Conservation (phyloP, 1,140 invertebrate genomes). For the Colletes latitarsis region DNA sequence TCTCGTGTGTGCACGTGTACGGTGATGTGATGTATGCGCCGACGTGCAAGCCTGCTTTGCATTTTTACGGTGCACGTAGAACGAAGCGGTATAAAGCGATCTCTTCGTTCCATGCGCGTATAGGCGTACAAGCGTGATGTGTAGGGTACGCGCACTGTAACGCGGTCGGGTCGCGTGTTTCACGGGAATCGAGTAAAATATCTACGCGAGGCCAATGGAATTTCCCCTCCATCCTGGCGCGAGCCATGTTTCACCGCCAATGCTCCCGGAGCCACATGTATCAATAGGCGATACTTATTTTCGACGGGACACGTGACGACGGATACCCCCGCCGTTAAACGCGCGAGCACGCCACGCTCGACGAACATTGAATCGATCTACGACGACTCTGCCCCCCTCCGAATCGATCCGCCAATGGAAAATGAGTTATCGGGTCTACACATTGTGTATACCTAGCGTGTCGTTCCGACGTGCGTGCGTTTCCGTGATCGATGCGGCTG, state of each 20-base stretch:
- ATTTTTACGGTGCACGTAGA: slow-evolving; percentile 68
- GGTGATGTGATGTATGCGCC: slow-evolving; percentile 61
- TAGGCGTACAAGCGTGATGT: slow-evolving; percentile 31
- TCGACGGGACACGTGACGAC: slow-evolving; percentile 61
- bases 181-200: slow-evolving; percentile 59
- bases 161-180: slow-evolving; percentile 58
- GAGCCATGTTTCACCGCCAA: slow-evolving; percentile 41
- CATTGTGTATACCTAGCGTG: neutral
- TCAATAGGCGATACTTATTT: slow-evolving; percentile 57
- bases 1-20: slow-evolving; percentile 52
- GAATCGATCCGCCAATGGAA: slow-evolving; percentile 16
- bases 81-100: slow-evolving; percentile 67
- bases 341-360: slow-evolving; percentile 26
- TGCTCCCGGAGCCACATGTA: slow-evolving; percentile 43
- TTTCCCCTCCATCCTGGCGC: slow-evolving; percentile 39
- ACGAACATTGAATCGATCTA: slow-evolving; percentile 25
- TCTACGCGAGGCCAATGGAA: slow-evolving; percentile 61
- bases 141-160: slow-evolving; percentile 35
- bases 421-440: slow-evolving; percentile 29
- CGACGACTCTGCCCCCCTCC: neutral
- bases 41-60: slow-evolving; percentile 65
- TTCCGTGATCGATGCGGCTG: slow-evolving; percentile 16
- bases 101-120: slow-evolving; percentile 56
- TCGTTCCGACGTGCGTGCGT: neutral
- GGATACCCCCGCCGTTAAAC: slow-evolving; percentile 41